Base-by-base conservation (phyloP, 2,113 vertebrate genomes). In the Callorhinus ursinus region DNA sequence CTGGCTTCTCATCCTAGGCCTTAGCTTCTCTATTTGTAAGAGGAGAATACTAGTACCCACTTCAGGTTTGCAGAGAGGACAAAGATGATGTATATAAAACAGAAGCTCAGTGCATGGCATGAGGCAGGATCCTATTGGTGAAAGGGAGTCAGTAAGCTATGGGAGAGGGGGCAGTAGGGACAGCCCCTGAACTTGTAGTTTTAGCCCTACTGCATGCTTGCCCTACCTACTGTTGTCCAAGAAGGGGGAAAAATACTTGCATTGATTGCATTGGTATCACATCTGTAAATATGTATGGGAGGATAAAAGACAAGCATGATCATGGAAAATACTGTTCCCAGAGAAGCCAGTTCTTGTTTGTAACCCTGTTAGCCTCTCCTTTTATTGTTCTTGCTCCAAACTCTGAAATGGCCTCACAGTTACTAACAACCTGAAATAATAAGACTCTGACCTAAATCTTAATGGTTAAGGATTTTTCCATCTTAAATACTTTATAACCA, bases 141-240 rank as follows among this genome's bases (percentile, higher is more conserved):
- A 74, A 83, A 83, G n/a, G 33, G 2, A 77, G 18, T 39, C 31
- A 3, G 14, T 15, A 55, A 84, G 3, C n/a, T 42, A 22, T 10
- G 18, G 14, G 12, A 61, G 26, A 0, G 1, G 12, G 1, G 16
- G 16, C 5, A 21, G 26, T 8, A n/a, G 11, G 3, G 24, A n/a
- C 4, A 6, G 0, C 1, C n/a, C 59, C 46, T 18, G 15, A 76
- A 72, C 9, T 24, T 39, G 11, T 18, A 51, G 28, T 14, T 49
- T 49, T 77, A 79, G 21, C 55, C 42, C 85, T 95, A 5, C 71
- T 21, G 16, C 28, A 15, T 15, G 39, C 1, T 51, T 6, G 12
- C 18, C 59, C 18, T 90, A 19, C 4, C 79, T 71, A 18, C 36
- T n/a, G 19, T 67, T n/a, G 36, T 28, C 55, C 39, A 87, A 69